Percentiles rank a stretch among this genome's conserved stretches.
These are phyloP conservation scores for Tringa solitaria DNA, from an alignment of 2,113 vertebrate genomes.

Conservation along the genomic window DNA sequence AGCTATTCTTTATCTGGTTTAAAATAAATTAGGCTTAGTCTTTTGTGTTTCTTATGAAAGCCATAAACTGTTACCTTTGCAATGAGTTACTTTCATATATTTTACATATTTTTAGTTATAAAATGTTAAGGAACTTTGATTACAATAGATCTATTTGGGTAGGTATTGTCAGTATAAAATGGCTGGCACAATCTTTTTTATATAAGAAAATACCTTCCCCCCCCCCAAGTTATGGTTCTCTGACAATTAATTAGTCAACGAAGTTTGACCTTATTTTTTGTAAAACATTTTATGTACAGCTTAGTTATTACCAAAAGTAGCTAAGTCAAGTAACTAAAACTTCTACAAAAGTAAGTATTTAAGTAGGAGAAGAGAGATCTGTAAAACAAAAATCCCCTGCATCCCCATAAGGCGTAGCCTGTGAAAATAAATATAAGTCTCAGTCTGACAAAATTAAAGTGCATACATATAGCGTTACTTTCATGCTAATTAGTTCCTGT, in stretches of 20 bases:
- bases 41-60: neutral
- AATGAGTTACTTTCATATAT: neutral
- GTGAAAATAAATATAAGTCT: conserved; percentile 35
- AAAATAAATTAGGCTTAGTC: neutral
- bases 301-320: neutral
- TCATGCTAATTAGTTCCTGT: conserved; percentile 46
- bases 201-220: neutral
- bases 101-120: neutral
- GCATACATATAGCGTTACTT: neutral
- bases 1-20: neutral
- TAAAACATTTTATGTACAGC: neutral
- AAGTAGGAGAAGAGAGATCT: neutral
- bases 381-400: neutral
- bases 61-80: neutral
- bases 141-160: neutral
- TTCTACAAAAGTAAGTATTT: neutral
- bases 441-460: conserved; percentile 34
- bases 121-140: neutral
- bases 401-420: neutral
- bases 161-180: conserved; percentile 31
- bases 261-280: neutral
- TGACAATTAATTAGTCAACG: neutral
- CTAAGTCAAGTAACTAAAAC: conserved; percentile 11
- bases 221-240: neutral
- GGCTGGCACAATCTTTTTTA: neutral